phyloP scores from a whole-genome alignment of 2,888 invertebrate species.

The Cyrtodaria siliqua region DNA sequence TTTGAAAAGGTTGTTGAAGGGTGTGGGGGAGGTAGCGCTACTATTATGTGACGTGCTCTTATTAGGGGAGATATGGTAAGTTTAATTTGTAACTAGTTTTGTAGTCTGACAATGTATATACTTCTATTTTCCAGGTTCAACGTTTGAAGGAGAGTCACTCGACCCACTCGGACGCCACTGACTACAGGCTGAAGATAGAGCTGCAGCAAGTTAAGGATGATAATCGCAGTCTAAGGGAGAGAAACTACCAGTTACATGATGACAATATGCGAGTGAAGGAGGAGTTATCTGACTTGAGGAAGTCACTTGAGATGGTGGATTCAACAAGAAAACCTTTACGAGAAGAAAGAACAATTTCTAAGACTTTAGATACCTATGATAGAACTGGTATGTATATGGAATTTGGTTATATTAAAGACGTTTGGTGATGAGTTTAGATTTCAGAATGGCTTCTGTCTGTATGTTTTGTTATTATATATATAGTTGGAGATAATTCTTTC shows the following conservation, averaged over 20 bases:
- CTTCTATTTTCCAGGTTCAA: constrained; percentile 61
- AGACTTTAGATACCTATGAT: constrained; percentile 17
- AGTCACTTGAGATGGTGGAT: constrained; percentile 56
- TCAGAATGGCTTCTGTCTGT: too few relatives aligned
- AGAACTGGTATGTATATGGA: constrained; percentile 7
- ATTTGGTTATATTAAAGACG: too few relatives aligned
- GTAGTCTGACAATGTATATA: too few relatives aligned
- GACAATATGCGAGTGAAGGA: constrained; percentile 80
- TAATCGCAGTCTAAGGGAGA: constrained; percentile 77
- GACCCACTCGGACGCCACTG: constrained; percentile 55
- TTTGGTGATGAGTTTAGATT: too few relatives aligned
- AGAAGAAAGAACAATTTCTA: constrained; percentile 17
- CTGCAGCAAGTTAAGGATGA: constrained; percentile 80
- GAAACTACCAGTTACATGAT: constrained; percentile 81
- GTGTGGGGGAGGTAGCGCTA: too few relatives aligned
- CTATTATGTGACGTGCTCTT: too few relatives aligned
- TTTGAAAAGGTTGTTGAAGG: too few relatives aligned
- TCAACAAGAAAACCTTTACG: constrained; percentile 18
- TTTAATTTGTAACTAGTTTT: too few relatives aligned
- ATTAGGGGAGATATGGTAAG: too few relatives aligned
- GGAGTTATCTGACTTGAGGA: constrained; percentile 65
- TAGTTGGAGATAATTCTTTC: too few relatives aligned
- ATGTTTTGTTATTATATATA: too few relatives aligned
- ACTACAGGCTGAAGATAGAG: constrained; percentile 72
- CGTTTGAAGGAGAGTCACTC: constrained; percentile 61